Percentiles rank a stretch among this genome's conserved stretches.
Conservation (phyloP, 2,888 invertebrate species). For the Drosophila mercatorum region DNA sequence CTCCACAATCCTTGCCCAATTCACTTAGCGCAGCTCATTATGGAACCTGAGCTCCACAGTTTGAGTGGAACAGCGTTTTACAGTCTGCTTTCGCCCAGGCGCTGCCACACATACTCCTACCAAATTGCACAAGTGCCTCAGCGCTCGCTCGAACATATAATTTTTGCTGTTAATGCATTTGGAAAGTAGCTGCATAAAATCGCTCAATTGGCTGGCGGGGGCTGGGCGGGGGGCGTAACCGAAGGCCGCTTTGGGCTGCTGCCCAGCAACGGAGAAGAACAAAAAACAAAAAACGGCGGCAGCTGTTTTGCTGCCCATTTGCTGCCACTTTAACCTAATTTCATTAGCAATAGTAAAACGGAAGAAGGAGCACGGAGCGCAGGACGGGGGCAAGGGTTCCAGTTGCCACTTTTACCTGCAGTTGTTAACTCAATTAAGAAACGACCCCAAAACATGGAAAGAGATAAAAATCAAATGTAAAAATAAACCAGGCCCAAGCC, state of each 20-base stretch:
- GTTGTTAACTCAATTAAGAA: slow-evolving; percentile 70
- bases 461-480: slow-evolving; percentile 61
- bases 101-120: slow-evolving; percentile 29
- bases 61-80: slow-evolving; percentile 6
- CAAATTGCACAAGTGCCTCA: slow-evolving; percentile 10
- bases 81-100: slow-evolving; percentile 40
- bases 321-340: slow-evolving; percentile 78
- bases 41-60: slow-evolving; percentile 32
- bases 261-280: slow-evolving; percentile 32
- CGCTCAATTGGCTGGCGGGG: slow-evolving; percentile 43
- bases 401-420: slow-evolving; percentile 57
- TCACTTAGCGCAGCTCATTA: slow-evolving; percentile 53
- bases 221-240: not conserved
- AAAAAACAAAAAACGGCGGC: slow-evolving; percentile 17
- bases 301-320: slow-evolving; percentile 67
- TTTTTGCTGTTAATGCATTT: slow-evolving; percentile 57
- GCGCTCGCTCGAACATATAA: slow-evolving; percentile 33
- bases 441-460: slow-evolving; percentile 47
- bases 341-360: slow-evolving; percentile 51
- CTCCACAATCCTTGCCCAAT: not conserved
- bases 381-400: not conserved
- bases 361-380: not conserved
- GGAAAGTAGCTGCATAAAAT: slow-evolving; percentile 58
- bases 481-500: slow-evolving; percentile 36
- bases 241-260: slow-evolving; percentile 12